Percentiles rank a stretch among this genome's conserved stretches.
Conservation (phyloP, 2,888 invertebrate genomes). For the Stenichneumon culpator region DNA sequence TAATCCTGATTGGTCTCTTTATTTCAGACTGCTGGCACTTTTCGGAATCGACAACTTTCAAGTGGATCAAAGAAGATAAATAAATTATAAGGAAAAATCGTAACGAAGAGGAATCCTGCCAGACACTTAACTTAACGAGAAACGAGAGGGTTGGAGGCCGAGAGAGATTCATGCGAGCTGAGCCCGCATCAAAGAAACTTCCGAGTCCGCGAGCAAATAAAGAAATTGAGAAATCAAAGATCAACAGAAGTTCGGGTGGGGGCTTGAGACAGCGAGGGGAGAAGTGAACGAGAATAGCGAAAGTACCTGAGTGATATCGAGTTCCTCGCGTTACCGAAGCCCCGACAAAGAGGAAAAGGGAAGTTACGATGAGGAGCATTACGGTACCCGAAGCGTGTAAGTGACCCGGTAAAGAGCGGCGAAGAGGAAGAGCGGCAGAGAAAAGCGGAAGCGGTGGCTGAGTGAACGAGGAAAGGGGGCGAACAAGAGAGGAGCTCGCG, state of each 20-base stretch:
- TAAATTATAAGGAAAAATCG: slow-evolving; percentile 26
- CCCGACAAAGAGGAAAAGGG: slow-evolving; percentile 21
- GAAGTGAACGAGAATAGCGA: slow-evolving; percentile 17
- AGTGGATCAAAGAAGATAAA: slow-evolving; percentile 36
- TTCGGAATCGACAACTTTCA: background rate
- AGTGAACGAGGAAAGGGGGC: slow-evolving; percentile 23
- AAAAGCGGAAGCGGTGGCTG: slow-evolving; percentile 42
- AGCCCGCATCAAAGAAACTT: slow-evolving; percentile 60
- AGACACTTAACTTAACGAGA: slow-evolving; percentile 39
- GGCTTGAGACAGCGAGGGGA: slow-evolving; percentile 20
- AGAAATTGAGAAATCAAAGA: slow-evolving; percentile 49
- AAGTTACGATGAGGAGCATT: slow-evolving; percentile 59
- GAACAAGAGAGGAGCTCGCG: background rate
- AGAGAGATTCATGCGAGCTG: slow-evolving; percentile 27
- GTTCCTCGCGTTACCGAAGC: slow-evolving; percentile 43
- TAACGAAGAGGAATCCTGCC: slow-evolving; percentile 50
- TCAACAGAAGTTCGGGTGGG: slow-evolving; percentile 41
- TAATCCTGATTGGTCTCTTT: slow-evolving; percentile 43
- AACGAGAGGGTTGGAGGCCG: slow-evolving; percentile 2
- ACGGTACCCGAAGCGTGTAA: slow-evolving; percentile 59
- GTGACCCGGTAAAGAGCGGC: slow-evolving; percentile 57
- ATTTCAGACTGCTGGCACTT: slow-evolving; percentile 46
- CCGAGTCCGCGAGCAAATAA: slow-evolving; percentile 39
- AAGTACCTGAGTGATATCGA: slow-evolving; percentile 59
- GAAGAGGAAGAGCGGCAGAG: slow-evolving; percentile 36